Conservation (phyloP, 2,797 vertebrate genomes). For the Peromyscus eremicus region DNA sequence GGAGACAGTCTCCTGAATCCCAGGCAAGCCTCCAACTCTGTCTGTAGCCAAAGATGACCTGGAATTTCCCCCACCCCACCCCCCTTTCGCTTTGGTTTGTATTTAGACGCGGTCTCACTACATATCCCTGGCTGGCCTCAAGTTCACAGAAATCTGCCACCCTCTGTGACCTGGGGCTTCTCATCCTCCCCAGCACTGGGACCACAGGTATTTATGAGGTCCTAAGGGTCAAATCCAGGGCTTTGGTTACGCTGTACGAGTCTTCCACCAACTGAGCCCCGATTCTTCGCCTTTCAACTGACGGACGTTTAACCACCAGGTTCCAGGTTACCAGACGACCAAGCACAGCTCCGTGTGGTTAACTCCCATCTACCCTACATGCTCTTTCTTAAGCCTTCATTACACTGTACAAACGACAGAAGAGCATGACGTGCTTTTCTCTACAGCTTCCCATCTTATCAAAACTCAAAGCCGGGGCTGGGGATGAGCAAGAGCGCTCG, state of each 20-base stretch:
- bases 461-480: background rate
- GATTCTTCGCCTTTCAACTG: background rate
- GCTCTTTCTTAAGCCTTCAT: background rate
- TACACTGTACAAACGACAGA: background rate
- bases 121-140: background rate
- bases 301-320: background rate
- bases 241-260: no score
- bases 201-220: background rate
- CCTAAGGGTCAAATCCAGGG: background rate
- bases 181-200: background rate
- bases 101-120: background rate
- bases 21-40: background rate
- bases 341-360: background rate
- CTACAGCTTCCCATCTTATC: background rate
- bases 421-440: background rate
- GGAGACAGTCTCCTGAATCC: background rate
- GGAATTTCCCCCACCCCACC: background rate
- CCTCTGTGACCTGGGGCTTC: background rate
- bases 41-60: background rate
- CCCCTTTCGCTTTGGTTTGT: background rate
- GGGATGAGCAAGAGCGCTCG: background rate
- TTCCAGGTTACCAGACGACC: background rate
- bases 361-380: background rate
- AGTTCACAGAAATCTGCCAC: background rate
- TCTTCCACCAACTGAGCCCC: background rate